Conservation (phyloP, 2,113 vertebrate species). For the Thomomys bottae region DNA sequence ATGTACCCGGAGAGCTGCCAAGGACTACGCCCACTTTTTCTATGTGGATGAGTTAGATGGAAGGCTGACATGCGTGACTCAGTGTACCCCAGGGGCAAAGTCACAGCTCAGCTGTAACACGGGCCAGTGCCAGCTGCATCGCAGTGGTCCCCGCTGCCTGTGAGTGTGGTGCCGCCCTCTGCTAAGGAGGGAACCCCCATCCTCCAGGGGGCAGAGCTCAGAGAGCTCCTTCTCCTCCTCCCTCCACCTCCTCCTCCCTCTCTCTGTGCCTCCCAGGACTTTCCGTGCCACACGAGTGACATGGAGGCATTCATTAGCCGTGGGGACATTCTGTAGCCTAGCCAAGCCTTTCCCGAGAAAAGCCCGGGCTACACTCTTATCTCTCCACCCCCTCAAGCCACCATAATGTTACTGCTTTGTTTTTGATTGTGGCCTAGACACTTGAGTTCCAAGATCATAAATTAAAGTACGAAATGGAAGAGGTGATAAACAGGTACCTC, state of each 20-base stretch:
- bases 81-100: background rate
- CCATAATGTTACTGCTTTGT: background rate
- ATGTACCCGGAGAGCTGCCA: background rate
- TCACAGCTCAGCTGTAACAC: background rate
- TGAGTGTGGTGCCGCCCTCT: background rate
- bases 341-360: background rate
- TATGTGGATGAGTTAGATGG: background rate
- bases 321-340: background rate
- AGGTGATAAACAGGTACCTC: background rate
- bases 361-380: background rate
- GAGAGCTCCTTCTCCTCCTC: rapidly evolving
- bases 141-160: constrained; percentile 43
- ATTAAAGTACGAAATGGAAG: background rate
- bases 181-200: background rate
- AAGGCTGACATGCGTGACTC: constrained; percentile 47
- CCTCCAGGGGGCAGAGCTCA: background rate
- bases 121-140: constrained; percentile 42
- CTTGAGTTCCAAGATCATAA: background rate
- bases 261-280: background rate
- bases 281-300: background rate
- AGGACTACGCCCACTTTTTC: constrained; percentile 29
- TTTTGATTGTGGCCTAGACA: background rate
- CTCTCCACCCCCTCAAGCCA: background rate
- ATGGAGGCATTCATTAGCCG: too few relatives aligned
- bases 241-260: background rate